phyloP scores from a whole-genome alignment of 2,797 vertebrate genomes.

The Galaxias olidus region DNA sequence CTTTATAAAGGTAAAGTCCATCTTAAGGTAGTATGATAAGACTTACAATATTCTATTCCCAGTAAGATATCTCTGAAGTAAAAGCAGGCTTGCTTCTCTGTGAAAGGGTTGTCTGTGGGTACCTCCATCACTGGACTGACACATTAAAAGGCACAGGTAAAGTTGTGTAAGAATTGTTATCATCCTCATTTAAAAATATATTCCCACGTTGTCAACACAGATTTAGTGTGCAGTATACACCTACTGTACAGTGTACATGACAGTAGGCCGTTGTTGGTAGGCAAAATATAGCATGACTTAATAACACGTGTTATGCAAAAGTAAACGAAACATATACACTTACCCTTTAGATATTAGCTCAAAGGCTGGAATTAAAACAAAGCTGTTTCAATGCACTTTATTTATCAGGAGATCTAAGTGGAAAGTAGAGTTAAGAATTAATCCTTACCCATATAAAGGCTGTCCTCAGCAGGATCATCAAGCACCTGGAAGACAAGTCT shows the following conservation, averaged over 20 bases:
- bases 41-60: conserved; percentile 95
- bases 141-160: neutral
- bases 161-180: neutral
- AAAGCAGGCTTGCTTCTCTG: conserved; percentile 85
- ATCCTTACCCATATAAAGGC: conserved; percentile 90
- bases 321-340: conserved; percentile 50
- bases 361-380: conserved; percentile 83
- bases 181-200: neutral
- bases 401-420: neutral
- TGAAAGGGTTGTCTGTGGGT: conserved; percentile 84
- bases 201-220: too few relatives aligned
- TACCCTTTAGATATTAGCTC: conserved; percentile 94
- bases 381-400: conserved; percentile 5
- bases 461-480: conserved; percentile 93
- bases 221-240: too few relatives aligned
- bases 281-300: too few relatives aligned
- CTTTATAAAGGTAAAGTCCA: neutral
- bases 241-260: too few relatives aligned
- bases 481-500: conserved; percentile 82
- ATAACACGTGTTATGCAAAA: too few relatives aligned
- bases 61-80: conserved; percentile 91
- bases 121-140: conserved; percentile 94
- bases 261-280: too few relatives aligned
- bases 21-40: neutral
- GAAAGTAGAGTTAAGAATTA: conserved; percentile 9